phyloP scores from a whole-genome alignment of 92 coral and sea anemone species.

The Nematostella vectensis region DNA sequence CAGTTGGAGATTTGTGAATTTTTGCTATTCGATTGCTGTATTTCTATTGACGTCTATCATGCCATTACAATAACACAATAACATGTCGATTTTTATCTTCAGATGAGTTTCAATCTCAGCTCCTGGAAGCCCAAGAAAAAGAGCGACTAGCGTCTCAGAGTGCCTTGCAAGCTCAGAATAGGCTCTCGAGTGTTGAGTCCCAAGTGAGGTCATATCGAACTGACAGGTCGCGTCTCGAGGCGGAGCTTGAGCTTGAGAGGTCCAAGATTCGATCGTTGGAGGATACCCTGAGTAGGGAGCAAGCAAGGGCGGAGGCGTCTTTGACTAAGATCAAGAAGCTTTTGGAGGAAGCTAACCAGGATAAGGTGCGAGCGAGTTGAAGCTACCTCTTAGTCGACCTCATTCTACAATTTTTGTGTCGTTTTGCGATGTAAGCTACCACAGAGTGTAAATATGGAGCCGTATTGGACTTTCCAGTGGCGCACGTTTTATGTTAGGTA shows the following conservation, averaged over 20 bases:
- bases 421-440: too few species aligned
- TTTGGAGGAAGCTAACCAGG: slow-evolving; percentile 62
- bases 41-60: too few species aligned
- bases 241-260: slow-evolving; percentile 80
- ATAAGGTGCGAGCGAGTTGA: too few species aligned
- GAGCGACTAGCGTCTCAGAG: slow-evolving; percentile 80
- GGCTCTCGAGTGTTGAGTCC: slow-evolving; percentile 81
- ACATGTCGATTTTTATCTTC: too few species aligned
- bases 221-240: slow-evolving; percentile 89
- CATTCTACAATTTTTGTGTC: too few species aligned
- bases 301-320: slow-evolving; percentile 68
- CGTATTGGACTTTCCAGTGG: too few species aligned
- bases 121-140: slow-evolving; percentile 82
- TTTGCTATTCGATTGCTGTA: background rate
- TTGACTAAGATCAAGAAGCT: slow-evolving; percentile 62
- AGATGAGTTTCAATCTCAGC: slow-evolving; percentile 80
- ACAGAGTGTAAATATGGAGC: too few species aligned
- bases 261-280: slow-evolving; percentile 65
- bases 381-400: too few species aligned
- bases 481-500: too few species aligned
- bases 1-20: background rate
- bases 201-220: slow-evolving; percentile 81
- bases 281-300: slow-evolving; percentile 81
- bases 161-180: slow-evolving; percentile 56
- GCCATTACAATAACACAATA: too few species aligned